Evolutionary conservation across 1,140 invertebrate genomes (phyloP), one percentile per base, ranked within the genome.

Genomic region (Probaryconus sp.): DNA sequence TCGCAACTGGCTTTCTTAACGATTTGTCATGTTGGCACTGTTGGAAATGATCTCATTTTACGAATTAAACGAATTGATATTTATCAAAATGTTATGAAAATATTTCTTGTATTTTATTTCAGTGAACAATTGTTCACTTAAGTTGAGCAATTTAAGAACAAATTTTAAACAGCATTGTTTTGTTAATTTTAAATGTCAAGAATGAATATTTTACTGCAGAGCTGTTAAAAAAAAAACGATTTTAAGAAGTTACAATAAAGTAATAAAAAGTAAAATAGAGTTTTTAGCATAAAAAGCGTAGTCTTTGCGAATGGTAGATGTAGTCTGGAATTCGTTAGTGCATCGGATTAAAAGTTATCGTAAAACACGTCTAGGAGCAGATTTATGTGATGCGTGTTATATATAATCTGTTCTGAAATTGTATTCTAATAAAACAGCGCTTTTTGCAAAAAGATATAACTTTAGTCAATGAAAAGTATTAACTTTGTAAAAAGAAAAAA

Each of bases 341-440:
- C 5, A 11, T 17, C 31, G 67, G 67, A 61, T 70, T 70, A 70
- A 70, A 70, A 70, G 55, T 69, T 69, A 69, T 69, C 55, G 65
- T 69, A 69, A 69, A 69, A 69, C 50, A 35, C 65, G 65, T 60
- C 55, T 60, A 48, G 50, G 53, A 61, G 65, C 65, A 69, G 65
- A 69, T 69, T 69, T 61, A 69, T 45, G 65, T 14, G 38, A 61
- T 42, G 65, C 24, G 38, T 16, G 33, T 17, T 45, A 30, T 31
- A 13, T 55, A 21, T 42, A 45, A 31, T 53, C 55, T 53, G 55
- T 53, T 53, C 45, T 24, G 21, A 53, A 11, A 61, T 61, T 55
- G 38, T 47, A 24, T 47, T 45, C 30, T 45, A 65, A 47, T 65
- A 55, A 65, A 65, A 65, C 21, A 43, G 17, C 24, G 16, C 17